Evolutionary conservation across 2,888 invertebrate species (phyloP), one percentile per base, ranked within the genome.

Genomic region (Agrotis clavis): DNA sequence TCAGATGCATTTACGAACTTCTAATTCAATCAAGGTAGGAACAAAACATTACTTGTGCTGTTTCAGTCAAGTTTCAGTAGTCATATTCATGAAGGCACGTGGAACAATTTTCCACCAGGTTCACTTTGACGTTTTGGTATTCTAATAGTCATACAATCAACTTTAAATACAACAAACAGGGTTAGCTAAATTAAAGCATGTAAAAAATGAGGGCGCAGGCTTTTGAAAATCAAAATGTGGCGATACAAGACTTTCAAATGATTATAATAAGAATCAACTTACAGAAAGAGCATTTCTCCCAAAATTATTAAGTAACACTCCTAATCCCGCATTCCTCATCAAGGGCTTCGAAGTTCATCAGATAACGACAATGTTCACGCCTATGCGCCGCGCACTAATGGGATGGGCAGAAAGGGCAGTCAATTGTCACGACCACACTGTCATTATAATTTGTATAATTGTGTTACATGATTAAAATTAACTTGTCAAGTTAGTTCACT

Each of bases 351-450:
- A 71, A 74, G 75, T 65, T 73, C 71, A 86, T 84, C 81, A 81
- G 84, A 84, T 84, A 84, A 81, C 61, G 30, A 45, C 63, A 50
- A 71, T 76, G 83, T 86, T 84, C 87, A 86, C 85, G 86, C 86
- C 81, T 67, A 45, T 79, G 54, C 73, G 62, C 71, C 25, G 78
- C 78, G 60, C 74, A 65, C 53, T 79, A 69, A 82, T 79, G 67
- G 65, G 62, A 67, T 67, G n/a, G 19, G 30, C 70, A 74, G 65
- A 21, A 47, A 14, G 25, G 51, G 47, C 80, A 72, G 68, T 45
- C 61, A 78, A 77, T 81, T 83, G 84, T 81, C 84, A 65, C 77
- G 60, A 57, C 13, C 64, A 69, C 61, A 50, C 62, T 62, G 60
- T 78, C 62, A 78, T 86, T 78, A 81, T 68, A 77, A 86, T 76